Conservation (phyloP, 2,113 vertebrate genomes). For the Nettapus auritus region DNA sequence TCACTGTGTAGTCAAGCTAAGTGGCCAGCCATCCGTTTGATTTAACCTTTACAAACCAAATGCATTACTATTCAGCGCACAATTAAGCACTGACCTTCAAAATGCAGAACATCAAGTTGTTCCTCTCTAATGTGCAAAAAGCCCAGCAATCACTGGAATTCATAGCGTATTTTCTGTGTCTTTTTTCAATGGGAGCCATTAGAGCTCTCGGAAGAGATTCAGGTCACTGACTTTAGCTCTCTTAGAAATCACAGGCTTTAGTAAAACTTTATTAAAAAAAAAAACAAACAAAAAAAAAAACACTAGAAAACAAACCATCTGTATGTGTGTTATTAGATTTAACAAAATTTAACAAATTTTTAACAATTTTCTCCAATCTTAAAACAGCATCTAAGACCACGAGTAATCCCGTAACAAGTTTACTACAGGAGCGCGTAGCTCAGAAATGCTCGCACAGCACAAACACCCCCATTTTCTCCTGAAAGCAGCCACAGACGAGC, state of each 20-base stretch:
- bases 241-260: background rate
- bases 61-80: background rate
- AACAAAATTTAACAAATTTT: background rate
- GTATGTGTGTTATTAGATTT: background rate
- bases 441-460: fast-evolving
- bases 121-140: background rate
- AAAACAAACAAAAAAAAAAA: background rate
- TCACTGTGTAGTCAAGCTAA: fast-evolving
- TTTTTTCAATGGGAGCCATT: background rate
- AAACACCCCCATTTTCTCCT: fast-evolving
- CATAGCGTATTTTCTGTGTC: fast-evolving
- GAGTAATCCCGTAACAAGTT: fast-evolving
- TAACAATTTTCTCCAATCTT: fast-evolving
- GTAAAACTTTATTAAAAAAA: fast-evolving
- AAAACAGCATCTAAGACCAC: fast-evolving
- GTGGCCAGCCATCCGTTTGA: background rate
- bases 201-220: background rate
- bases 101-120: fast-evolving
- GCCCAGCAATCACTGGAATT: fast-evolving
- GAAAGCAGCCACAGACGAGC: fast-evolving
- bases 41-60: background rate
- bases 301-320: background rate
- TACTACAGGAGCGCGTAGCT: fast-evolving
- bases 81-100: background rate
- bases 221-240: fast-evolving